Evolutionary conservation across 2,888 invertebrate species (phyloP), one percentile per base, ranked within the genome.

Genomic region (Lycocerus yunnanus): DNA sequence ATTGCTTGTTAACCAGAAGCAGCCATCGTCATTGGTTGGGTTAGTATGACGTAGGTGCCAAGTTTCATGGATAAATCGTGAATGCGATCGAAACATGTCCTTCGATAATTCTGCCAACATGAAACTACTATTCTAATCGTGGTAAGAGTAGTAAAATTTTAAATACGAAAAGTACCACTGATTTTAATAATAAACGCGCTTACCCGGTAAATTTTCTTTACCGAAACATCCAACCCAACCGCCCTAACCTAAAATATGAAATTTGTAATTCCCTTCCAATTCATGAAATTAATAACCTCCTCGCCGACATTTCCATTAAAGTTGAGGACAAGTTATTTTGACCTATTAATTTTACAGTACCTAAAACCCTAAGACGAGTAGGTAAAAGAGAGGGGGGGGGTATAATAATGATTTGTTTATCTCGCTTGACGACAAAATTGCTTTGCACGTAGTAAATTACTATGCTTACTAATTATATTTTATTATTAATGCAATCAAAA

Each of bases 401-500:
- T 59, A 16, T 66, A 66, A 66, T 71, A 71, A 71, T 66, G 59
- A 66, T 60, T 66, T 59, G 71, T 16, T 66, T 66, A 71, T 66
- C 66, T 71, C 66, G 59, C 66, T 71, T 58, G 66, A 71, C 15
- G 43, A 58, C 58, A 66, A 71, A 66, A 71, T 71, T 71, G 66
- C 71, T 66, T 66, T 66, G 66, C 66, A 66, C 71, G 18, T 20
- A 58, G 66, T 71, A 66, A 71, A 66, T 65, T 66, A 60, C 70
- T 58, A 24, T 66, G 59, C 66, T 71, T 71, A 71, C 66, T 71
- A 71, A 71, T 71, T 71, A 71, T 59, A 59, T 71, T 66, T 16
- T 60, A 71, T 71, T 71, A 71, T 71, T 66, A 66, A 71, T 71
- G 71, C 71, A 71, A 71, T 71, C 71, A 66, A 60, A 71, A 66